Evolutionary conservation across 2,888 invertebrate species (phyloP).

Genomic region (Pediacus dermestoides): DNA sequence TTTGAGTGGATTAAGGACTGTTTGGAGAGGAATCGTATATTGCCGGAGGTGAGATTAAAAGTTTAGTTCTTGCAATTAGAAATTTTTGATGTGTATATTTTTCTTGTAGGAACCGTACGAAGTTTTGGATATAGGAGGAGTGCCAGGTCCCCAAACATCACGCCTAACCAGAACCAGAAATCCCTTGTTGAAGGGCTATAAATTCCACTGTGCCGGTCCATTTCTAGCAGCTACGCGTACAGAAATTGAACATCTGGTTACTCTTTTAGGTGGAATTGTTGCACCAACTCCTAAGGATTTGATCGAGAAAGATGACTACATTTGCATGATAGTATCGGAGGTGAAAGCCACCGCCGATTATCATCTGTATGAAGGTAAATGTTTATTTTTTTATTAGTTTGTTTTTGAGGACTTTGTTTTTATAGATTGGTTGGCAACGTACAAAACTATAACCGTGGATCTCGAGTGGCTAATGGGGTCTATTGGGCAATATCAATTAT

Average conservation of each 20-base stretch:
- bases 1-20: slow-evolving; percentile 56
- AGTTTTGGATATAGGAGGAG: slow-evolving; percentile 54
- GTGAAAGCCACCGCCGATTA: slow-evolving; percentile 37
- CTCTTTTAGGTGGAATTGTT: slow-evolving; percentile 38
- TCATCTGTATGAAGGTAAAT: slow-evolving; percentile 42
- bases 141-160: slow-evolving; percentile 54
- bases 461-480: slow-evolving; percentile 46
- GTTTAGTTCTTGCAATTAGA: too few relatives aligned
- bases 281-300: slow-evolving; percentile 30
- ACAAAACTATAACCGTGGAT: slow-evolving; percentile 43
- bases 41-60: slow-evolving; percentile 51
- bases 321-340: slow-evolving; percentile 42
- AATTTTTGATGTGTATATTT: slow-evolving; percentile 9
- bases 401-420: slow-evolving; percentile 16
- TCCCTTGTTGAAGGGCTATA: slow-evolving; percentile 52
- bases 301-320: slow-evolving; percentile 28
- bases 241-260: slow-evolving; percentile 37
- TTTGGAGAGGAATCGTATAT: slow-evolving; percentile 45
- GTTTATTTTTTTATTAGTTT: slow-evolving; percentile 14
- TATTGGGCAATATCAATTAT: slow-evolving; percentile 42
- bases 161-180: slow-evolving; percentile 45
- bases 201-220: slow-evolving; percentile 54
- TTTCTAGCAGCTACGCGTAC: slow-evolving; percentile 31
- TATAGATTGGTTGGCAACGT: slow-evolving; percentile 42
- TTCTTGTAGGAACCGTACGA: slow-evolving; percentile 51